Percentiles rank a stretch among this genome's conserved stretches.
Conservation (phyloP, 2,113 vertebrate genomes). For the Buteo buteo region DNA sequence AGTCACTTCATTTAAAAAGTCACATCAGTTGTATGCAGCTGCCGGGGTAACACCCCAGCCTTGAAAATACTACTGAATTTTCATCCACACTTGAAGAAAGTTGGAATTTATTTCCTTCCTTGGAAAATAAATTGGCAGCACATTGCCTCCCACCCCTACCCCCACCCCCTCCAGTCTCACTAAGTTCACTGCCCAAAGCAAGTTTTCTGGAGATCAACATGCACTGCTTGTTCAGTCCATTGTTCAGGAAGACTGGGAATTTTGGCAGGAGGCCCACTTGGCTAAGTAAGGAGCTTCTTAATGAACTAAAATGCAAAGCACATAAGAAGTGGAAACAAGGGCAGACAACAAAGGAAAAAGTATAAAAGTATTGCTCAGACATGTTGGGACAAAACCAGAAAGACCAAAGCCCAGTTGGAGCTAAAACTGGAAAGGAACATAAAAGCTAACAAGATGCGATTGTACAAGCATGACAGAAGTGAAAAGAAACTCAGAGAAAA, state of each 20-base stretch:
- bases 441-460: not conserved
- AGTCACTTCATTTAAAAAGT: not conserved
- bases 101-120: not conserved
- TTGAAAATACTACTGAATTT: not conserved
- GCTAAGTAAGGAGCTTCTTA: conserved; percentile 22
- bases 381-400: conserved; percentile 5
- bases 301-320: conserved; percentile 36
- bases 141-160: not conserved
- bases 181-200: not conserved
- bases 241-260: conserved; percentile 20
- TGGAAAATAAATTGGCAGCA: not conserved
- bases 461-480: not conserved
- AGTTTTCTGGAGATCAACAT: conserved; percentile 8
- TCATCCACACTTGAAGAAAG: not conserved
- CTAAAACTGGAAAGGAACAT: not conserved
- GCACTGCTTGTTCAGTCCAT: not conserved
- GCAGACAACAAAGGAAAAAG: not conserved
- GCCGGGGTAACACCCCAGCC: not conserved
- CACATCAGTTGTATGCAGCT: not conserved
- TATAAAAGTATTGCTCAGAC: not conserved
- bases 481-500: not conserved
- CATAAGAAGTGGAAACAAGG: conserved; percentile 14
- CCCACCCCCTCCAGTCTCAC: not conserved
- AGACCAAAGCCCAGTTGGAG: not conserved
- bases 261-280: conserved; percentile 42